Evolutionary conservation across 2,797 vertebrate species (phyloP).

Genomic region (Crenuchus spilurus): DNA sequence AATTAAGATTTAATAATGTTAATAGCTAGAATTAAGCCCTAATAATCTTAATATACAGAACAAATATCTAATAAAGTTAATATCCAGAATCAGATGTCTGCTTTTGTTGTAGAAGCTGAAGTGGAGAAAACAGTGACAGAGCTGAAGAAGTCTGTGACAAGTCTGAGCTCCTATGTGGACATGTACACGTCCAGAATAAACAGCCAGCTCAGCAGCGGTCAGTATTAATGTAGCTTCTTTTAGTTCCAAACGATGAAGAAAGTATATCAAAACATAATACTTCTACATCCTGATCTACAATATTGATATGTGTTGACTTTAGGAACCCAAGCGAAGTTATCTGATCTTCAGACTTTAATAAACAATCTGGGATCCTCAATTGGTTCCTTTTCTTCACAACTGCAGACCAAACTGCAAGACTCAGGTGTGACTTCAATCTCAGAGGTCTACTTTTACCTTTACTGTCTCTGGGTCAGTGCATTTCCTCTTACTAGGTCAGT

Average conservation of each 20-base stretch:
- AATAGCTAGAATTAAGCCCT: too few relatives aligned
- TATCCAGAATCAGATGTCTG: too few relatives aligned
- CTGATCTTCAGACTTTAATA: neutral
- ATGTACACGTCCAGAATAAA: neutral
- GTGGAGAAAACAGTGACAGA: neutral
- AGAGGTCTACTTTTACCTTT: too few relatives aligned
- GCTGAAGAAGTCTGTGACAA: slow-evolving; percentile 9
- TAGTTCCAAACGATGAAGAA: too few relatives aligned
- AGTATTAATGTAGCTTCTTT: neutral
- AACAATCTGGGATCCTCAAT: neutral
- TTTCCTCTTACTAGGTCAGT: too few relatives aligned
- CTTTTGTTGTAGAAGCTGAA: neutral
- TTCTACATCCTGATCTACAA: too few relatives aligned
- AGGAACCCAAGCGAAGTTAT: slow-evolving; percentile 11
- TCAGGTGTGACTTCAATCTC: neutral
- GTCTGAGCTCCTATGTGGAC: slow-evolving; percentile 3
- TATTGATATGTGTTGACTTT: too few relatives aligned
- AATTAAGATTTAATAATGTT: too few relatives aligned
- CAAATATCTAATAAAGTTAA: too few relatives aligned
- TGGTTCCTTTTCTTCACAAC: neutral
- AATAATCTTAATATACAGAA: too few relatives aligned
- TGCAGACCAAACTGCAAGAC: neutral
- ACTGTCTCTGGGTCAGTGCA: too few relatives aligned
- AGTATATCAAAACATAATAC: too few relatives aligned
- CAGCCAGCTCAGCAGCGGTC: neutral